phyloP scores from a whole-genome alignment of 2,797 vertebrate genomes.

The Platalea minor region DNA sequence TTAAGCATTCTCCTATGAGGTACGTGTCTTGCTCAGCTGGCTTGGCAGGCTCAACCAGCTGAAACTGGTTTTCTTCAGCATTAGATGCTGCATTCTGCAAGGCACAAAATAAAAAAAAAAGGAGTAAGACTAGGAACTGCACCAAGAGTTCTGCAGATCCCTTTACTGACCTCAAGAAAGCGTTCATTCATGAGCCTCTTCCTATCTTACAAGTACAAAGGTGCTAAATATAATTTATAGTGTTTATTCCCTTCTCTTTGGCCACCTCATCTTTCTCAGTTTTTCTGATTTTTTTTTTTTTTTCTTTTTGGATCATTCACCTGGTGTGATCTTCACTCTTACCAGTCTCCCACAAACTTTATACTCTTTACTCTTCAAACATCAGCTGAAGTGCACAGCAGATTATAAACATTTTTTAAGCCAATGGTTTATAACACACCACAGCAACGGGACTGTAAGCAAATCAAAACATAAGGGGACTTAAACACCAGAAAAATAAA shows the following conservation, averaged over 20 bases:
- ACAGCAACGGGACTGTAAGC: neutral
- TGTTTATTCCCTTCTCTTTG: neutral
- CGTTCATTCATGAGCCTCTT: neutral
- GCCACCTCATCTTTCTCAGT: neutral
- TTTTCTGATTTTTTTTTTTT: neutral
- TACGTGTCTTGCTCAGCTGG: neutral
- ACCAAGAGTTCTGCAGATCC: neutral
- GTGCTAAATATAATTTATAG: neutral
- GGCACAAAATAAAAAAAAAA: neutral
- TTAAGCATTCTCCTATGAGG: slow-evolving; percentile 74
- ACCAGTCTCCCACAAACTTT: neutral
- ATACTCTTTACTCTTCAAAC: neutral
- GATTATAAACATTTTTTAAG: neutral
- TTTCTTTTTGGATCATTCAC: neutral
- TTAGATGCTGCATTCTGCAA: neutral
- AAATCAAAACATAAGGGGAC: neutral
- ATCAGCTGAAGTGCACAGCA: neutral
- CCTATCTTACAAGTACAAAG: neutral
- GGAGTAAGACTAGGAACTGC: neutral
- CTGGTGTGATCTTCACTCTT: neutral
- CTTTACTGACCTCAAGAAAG: neutral
- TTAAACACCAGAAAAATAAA: neutral
- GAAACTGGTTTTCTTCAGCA: neutral
- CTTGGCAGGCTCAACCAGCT: neutral
- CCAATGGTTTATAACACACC: neutral